Percentiles rank a stretch among this genome's conserved stretches.
phyloP scores from a whole-genome alignment of 2,797 vertebrate species.

The Amblyopsis hoosieri region DNA sequence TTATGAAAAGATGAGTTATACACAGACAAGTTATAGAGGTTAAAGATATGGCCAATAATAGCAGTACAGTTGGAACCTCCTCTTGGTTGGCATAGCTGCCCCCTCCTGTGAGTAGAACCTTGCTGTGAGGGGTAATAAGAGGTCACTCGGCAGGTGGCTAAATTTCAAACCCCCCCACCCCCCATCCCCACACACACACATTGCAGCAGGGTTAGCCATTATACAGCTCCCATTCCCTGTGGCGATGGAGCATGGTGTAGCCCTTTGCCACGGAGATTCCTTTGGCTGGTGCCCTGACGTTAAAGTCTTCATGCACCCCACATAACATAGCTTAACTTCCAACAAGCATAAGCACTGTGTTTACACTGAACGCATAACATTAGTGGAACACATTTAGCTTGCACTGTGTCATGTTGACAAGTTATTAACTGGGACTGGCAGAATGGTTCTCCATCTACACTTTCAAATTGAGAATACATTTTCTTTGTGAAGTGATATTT shows the following conservation, averaged over 20 bases:
- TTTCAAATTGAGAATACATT: too few relatives aligned
- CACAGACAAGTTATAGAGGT: not conserved
- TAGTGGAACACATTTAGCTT: not conserved
- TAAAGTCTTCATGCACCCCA: not conserved
- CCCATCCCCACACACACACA: too few relatives aligned
- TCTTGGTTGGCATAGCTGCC: not conserved
- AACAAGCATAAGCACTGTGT: not conserved
- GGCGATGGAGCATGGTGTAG: not conserved
- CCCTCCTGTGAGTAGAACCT: conserved; percentile 5
- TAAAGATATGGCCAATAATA: conserved; percentile 9
- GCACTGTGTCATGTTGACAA: too few relatives aligned
- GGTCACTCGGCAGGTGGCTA: conserved; percentile 2
- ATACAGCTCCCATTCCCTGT: conserved; percentile 1
- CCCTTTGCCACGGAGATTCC: not conserved
- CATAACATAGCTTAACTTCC: not conserved
- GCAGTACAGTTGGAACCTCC: not conserved
- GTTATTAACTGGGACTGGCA: too few relatives aligned
- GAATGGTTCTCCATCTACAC: too few relatives aligned
- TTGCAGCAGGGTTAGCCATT: conserved; percentile 7
- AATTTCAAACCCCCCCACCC: conserved; percentile 5
- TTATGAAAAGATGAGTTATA: not conserved
- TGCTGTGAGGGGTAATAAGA: conserved; percentile 14
- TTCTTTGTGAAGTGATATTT: too few relatives aligned
- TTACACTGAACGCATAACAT: too few relatives aligned
- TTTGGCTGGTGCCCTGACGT: not conserved